Conservation (phyloP, 2,113 vertebrate species). For the Phycodurus eques region DNA sequence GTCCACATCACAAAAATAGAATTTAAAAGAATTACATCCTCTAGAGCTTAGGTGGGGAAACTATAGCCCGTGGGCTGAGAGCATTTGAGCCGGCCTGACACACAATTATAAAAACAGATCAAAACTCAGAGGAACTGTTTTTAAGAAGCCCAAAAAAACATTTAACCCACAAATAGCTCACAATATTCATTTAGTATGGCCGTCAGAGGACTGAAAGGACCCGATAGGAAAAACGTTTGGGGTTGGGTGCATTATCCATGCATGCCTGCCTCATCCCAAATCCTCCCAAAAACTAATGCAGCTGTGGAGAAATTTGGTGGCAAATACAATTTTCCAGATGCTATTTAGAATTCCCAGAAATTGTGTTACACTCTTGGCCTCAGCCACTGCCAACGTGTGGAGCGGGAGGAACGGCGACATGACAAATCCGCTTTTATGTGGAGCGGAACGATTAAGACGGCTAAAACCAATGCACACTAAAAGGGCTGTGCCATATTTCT, state of each 20-base stretch:
- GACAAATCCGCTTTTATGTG: not conserved
- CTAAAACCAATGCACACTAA: not conserved
- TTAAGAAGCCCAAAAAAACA: not conserved
- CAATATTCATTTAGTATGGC: not conserved
- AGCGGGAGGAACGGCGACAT: not conserved
- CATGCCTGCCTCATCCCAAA: not conserved
- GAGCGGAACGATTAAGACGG: not conserved
- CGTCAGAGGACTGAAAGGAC: not conserved
- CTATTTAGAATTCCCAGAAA: not conserved
- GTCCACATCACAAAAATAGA: not conserved
- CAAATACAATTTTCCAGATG: not conserved
- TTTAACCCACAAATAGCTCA: not conserved
- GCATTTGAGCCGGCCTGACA: not conserved
- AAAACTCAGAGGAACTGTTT: not conserved
- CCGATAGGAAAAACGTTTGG: not conserved
- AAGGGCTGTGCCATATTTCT: conserved; percentile 21
- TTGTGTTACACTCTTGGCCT: not conserved
- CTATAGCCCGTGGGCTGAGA: not conserved
- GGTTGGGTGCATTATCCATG: not conserved
- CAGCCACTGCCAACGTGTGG: not conserved
- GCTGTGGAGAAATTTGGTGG: not conserved
- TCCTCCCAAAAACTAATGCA: not conserved
- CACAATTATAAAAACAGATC: not conserved
- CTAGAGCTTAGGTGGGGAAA: not conserved
- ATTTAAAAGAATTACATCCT: not conserved